Evolutionary conservation across 23 tunicate species (phyloP).

Genomic region (Trididemnum nubilum): DNA sequence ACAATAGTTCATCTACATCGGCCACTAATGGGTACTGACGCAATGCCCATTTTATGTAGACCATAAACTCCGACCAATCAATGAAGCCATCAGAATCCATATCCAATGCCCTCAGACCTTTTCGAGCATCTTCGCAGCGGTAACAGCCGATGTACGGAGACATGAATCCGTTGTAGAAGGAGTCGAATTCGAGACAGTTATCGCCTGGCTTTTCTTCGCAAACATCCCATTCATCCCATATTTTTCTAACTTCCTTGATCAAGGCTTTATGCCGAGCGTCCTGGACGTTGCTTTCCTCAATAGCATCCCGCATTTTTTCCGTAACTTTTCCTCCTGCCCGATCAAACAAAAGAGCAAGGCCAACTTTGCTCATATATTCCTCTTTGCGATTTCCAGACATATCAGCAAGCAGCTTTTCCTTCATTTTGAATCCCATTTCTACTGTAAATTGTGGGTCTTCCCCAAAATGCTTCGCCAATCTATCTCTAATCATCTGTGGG

Average conservation of each 20-base stretch:
- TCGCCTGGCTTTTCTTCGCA: conserved; percentile 4
- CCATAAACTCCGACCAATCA: conserved; percentile 21
- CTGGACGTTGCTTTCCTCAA: conserved; percentile 12
- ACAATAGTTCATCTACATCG: background rate
- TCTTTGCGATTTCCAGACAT: conserved; percentile 6
- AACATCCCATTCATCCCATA: conserved; percentile 31
- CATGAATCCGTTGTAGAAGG: too few relatives aligned
- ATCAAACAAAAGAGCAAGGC: conserved; percentile 27
- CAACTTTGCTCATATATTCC: conserved; percentile 41
- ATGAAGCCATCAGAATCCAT: conserved; percentile 23
- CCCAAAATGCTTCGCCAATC: conserved; percentile 18
- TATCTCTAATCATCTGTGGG: background rate
- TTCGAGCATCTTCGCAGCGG: conserved; percentile 19
- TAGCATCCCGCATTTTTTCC: conserved; percentile 13
- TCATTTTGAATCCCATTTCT: conserved; percentile 22
- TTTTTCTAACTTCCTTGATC: conserved; percentile 10
- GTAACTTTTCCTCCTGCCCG: conserved; percentile 35
- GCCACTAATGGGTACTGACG: background rate
- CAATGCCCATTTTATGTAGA: conserved; percentile 21
- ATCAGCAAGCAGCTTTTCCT: conserved; percentile 14
- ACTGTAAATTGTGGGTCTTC: conserved; percentile 6
- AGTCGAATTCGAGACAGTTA: conserved; percentile 12
- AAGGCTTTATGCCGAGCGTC: background rate
- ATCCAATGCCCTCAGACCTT: conserved; percentile 26
- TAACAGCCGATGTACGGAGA: conserved; percentile 34